phyloP scores from a whole-genome alignment of 2,888 invertebrate genomes.

The Capitulum mitella region DNA sequence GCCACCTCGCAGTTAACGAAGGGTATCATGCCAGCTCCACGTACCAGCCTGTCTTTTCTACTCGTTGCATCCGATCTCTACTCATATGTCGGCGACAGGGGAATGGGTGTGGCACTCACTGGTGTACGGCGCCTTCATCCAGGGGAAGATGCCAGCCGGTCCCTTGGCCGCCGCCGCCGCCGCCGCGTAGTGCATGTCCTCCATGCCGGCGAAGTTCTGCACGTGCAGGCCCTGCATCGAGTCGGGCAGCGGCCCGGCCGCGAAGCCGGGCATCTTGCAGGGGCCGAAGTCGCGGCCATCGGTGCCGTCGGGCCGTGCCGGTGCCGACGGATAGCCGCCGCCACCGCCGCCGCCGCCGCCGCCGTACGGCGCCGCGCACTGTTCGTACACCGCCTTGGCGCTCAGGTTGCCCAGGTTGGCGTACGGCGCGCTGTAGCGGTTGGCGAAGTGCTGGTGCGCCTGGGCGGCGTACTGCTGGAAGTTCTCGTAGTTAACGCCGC shows the following conservation, averaged over 20 bases:
- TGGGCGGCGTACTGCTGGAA: slow-evolving; percentile 22
- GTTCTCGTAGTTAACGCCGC: slow-evolving; percentile 12
- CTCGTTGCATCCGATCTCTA: too few relatives aligned
- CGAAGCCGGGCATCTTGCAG: neutral
- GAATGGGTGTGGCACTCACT: neutral
- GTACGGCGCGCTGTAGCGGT: slow-evolving; percentile 13
- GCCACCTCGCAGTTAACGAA: too few relatives aligned
- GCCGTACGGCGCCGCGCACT: neutral
- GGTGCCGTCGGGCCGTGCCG: neutral
- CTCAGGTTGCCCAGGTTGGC: neutral
- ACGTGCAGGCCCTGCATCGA: neutral
- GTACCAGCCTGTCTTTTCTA: too few relatives aligned
- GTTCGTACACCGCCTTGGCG: slow-evolving; percentile 17
- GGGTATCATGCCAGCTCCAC: too few relatives aligned
- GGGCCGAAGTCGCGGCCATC: slow-evolving; percentile 6
- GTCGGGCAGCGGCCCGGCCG: neutral
- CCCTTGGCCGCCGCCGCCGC: neutral
- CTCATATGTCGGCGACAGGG: too few relatives aligned
- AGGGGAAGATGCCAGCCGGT: slow-evolving; percentile 1
- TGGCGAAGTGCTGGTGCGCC: slow-evolving; percentile 14
- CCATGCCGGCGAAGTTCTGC: slow-evolving; percentile 6
- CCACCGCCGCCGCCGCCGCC: neutral
- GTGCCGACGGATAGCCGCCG: too few relatives aligned
- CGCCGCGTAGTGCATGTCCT: slow-evolving; percentile 8
- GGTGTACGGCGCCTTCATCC: slow-evolving; percentile 17